phyloP scores from a whole-genome alignment of 2,797 vertebrate species.

The Eleutherodactylus coqui region DNA sequence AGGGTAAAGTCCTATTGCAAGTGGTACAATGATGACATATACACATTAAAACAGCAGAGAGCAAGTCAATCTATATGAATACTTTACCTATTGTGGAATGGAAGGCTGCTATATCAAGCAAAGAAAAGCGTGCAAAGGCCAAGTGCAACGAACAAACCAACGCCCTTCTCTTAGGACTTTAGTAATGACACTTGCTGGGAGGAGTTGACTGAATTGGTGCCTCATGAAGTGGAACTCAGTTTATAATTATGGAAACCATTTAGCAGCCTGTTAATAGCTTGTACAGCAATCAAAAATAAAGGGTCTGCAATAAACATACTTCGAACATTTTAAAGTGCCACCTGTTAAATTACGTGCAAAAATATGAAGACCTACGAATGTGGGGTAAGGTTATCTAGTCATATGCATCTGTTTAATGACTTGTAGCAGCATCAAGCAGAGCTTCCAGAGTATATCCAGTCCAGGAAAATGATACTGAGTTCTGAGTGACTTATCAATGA shows the following conservation, averaged over 20 bases:
- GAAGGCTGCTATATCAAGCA: slow-evolving; percentile 25
- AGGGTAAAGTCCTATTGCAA: slow-evolving; percentile 27
- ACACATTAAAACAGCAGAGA: slow-evolving; percentile 3
- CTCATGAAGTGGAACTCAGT: not conserved
- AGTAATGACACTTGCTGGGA: slow-evolving; percentile 4
- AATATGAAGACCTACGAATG: slow-evolving; percentile 33
- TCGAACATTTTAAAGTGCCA: slow-evolving; percentile 41
- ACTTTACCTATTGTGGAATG: slow-evolving; percentile 30
- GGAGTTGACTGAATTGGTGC: not conserved
- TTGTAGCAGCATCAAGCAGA: slow-evolving; percentile 58
- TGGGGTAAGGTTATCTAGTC: slow-evolving; percentile 15
- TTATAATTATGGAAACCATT: slow-evolving; percentile 4
- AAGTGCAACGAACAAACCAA: not conserved
- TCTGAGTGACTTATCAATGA: not conserved
- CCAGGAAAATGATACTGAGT: slow-evolving; percentile 2
- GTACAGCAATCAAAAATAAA: slow-evolving; percentile 38
- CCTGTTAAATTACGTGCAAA: slow-evolving; percentile 51
- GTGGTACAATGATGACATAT: slow-evolving; percentile 30
- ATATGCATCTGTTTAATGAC: slow-evolving; percentile 30
- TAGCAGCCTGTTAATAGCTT: slow-evolving; percentile 36
- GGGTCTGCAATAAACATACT: slow-evolving; percentile 24
- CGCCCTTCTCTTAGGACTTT: not conserved
- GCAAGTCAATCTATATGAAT: not conserved
- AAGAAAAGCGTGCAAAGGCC: not conserved
- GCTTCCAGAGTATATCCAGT: slow-evolving; percentile 35